These are phyloP conservation scores for Scelioninae gen. 1 DNA, from an alignment of 2,888 invertebrate genomes.

Conservation along the genomic window DNA sequence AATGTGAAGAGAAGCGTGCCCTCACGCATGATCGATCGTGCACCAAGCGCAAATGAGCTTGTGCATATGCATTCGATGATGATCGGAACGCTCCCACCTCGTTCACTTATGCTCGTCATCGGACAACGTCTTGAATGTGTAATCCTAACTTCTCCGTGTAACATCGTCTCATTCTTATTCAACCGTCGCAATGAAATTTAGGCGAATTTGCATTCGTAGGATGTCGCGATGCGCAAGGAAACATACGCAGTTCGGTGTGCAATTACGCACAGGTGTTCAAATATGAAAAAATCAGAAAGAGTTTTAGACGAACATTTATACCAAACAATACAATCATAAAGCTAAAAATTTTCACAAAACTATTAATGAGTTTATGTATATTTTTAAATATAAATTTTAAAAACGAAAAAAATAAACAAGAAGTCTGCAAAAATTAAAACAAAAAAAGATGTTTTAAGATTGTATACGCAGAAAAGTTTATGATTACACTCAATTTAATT, in stretches of 20 bases:
- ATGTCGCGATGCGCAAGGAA: constrained; percentile 52
- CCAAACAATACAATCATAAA: too few species aligned
- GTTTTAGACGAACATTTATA: too few species aligned
- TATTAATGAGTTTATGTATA: too few species aligned
- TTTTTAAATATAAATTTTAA: too few species aligned
- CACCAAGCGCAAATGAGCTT: constrained; percentile 70
- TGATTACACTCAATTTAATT: too few species aligned
- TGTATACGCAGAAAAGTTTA: too few species aligned
- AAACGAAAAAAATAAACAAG: too few species aligned
- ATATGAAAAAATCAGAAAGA: background rate
- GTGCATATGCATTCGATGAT: constrained; percentile 71
- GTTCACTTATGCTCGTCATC: constrained; percentile 70
- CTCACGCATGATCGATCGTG: constrained; percentile 76
- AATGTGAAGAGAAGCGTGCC: constrained; percentile 71
- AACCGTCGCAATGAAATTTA: constrained; percentile 77
- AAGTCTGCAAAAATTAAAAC: too few species aligned
- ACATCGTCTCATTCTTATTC: constrained; percentile 77
- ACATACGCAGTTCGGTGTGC: constrained; percentile 21
- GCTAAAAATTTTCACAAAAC: background rate
- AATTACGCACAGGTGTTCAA: constrained; percentile 49
- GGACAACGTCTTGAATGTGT: constrained; percentile 78
- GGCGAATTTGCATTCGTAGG: constrained; percentile 80
- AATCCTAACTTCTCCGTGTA: constrained; percentile 73
- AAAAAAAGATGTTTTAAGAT: too few species aligned
- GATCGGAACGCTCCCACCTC: constrained; percentile 68